Evolutionary conservation across 2,113 vertebrate genomes (phyloP), one percentile per base, ranked within the genome.

Genomic region (Centrocercus urophasianus): DNA sequence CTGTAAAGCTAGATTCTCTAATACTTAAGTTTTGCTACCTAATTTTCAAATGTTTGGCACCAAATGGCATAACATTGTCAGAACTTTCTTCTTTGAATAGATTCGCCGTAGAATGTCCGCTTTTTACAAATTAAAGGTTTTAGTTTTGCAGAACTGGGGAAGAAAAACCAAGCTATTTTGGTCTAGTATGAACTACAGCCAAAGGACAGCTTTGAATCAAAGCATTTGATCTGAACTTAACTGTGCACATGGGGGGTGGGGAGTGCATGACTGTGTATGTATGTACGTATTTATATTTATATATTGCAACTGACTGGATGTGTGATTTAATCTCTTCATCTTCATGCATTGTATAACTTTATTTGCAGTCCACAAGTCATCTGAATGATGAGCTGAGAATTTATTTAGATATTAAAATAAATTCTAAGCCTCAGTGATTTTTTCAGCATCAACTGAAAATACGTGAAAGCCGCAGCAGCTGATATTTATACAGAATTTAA

Each of bases 371-470:
- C 64, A 73, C 54, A 90, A 86, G 90, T 92, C 65, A 85, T 76
- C 89, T 89, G 66, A 86, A 95, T 87, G 83, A 95, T 82, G 80
- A 90, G 59, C 10, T 94, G 73, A 83, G 75, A 91, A 92, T 96
- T 83, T 93, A 93, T 95, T 93, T 93, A 93, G 87, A 89, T 95
- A 97, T 94, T 97, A 89, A 96, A 95, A 97, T 96, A 93, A 96
- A 86, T 95, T 92, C 82, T 4, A 64, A 93, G 84, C 59, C n/a
- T 88, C 89, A 82, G 40, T 89, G 83, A 64, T 50, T 83, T 95
- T 56, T 65, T 79, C 91, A 83, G 59, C 76, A 79, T 86, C 70
- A 80, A 27, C 15, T 5, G 43, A 83, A 96, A 87, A 88, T 96
- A 86, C 6, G 10, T 76, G 74, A 81, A 74, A 84, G 59, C 40